These are phyloP conservation scores for Nudaria mundana DNA, from an alignment of 2,888 invertebrate genomes.

Conservation along the genomic window DNA sequence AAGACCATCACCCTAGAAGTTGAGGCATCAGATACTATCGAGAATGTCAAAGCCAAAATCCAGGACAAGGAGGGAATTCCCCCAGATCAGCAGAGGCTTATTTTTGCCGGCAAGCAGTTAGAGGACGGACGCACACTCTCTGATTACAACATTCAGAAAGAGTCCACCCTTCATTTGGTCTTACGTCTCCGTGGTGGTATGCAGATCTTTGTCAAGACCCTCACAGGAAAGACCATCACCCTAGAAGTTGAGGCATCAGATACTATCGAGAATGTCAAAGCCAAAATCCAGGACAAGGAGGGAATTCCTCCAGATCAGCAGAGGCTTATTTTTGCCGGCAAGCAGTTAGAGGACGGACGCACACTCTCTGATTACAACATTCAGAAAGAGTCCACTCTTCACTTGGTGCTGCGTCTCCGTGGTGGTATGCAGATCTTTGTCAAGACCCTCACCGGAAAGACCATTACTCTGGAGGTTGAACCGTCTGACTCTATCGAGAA, in stretches of 20 bases:
- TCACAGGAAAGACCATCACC: conserved; percentile 59
- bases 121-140: conserved; percentile 65
- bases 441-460: conserved; percentile 48
- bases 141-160: conserved; percentile 66
- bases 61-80: conserved; percentile 63
- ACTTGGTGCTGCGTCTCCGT: conserved; percentile 52
- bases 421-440: conserved; percentile 59
- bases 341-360: conserved; percentile 58
- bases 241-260: conserved; percentile 56
- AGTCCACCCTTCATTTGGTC: conserved; percentile 60
- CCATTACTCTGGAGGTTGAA: conserved; percentile 47
- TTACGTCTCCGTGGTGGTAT: conserved; percentile 61
- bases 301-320: conserved; percentile 63
- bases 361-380: conserved; percentile 60
- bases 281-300: conserved; percentile 62
- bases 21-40: conserved; percentile 56
- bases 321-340: conserved; percentile 57
- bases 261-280: conserved; percentile 60
- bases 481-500: conserved; percentile 51
- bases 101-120: conserved; percentile 60
- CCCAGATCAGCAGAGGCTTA: conserved; percentile 57
- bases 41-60: conserved; percentile 63
- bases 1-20: conserved; percentile 60
- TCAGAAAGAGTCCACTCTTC: conserved; percentile 58
- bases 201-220: conserved; percentile 60